A percentile compares a stretch with the other conserved stretches of the same genome.
Conservation (phyloP, 2,113 vertebrate species). For the Telmatochromis sp. region DNA sequence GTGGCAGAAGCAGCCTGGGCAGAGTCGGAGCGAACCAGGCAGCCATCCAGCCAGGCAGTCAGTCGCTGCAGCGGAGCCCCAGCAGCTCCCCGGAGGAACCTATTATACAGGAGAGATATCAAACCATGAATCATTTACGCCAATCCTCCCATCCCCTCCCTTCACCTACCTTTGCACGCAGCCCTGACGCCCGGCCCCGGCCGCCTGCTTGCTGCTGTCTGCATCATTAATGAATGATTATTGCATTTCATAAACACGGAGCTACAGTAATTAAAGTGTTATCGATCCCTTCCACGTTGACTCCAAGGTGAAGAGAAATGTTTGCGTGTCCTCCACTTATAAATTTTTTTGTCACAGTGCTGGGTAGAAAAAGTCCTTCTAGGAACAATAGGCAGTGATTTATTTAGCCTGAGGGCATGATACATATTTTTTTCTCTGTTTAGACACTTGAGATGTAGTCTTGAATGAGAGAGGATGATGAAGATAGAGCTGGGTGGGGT, state of each 20-base stretch:
- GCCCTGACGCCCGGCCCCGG: conserved; percentile 50
- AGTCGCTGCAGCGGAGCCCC: conserved; percentile 52
- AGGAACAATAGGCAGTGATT: conserved; percentile 16
- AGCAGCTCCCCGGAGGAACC: conserved; percentile 73
- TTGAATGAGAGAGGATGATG: not conserved
- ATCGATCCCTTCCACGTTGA: conserved; percentile 74
- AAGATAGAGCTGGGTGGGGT: not conserved
- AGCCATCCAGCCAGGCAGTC: conserved; percentile 31
- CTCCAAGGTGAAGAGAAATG: conserved; percentile 65
- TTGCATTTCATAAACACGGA: conserved; percentile 87
- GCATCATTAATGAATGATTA: conserved; percentile 95
- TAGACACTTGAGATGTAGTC: conserved; percentile 7
- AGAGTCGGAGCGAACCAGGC: conserved; percentile 25
- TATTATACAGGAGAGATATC: conserved; percentile 81
- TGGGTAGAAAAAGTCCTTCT: not conserved
- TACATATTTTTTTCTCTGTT: not conserved
- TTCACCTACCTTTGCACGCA: conserved; percentile 62
- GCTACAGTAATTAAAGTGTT: conserved; percentile 83
- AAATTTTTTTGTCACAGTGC: not conserved
- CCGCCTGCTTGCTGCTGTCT: conserved; percentile 66
- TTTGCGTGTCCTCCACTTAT: not conserved
- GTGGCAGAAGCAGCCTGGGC: conserved; percentile 60
- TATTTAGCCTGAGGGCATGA: not conserved
- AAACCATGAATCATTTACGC: conserved; percentile 88
- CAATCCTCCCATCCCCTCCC: conserved; percentile 56